Evolutionary conservation across 30 jellyfish, hydroid and myxozoan species (phyloP).

Genomic region (Turritopsis rubra): DNA sequence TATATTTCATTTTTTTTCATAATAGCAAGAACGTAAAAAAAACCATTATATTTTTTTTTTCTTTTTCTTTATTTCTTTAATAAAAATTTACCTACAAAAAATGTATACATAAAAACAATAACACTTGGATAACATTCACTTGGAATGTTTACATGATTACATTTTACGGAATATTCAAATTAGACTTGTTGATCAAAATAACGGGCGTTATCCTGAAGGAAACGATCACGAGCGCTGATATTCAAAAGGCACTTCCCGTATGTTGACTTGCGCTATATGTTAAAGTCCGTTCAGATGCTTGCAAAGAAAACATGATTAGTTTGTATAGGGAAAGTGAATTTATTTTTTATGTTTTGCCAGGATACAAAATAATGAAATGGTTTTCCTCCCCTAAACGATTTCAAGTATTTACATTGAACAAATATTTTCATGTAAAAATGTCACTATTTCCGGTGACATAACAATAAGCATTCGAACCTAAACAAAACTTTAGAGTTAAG

Average conservation of each 20-base stretch:
- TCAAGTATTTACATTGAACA: not conserved
- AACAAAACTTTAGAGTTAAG: too few species aligned
- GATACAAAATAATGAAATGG: not conserved
- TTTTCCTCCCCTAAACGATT: not conserved
- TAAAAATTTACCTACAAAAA: too few species aligned
- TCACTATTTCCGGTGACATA: not conserved
- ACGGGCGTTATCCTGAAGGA: not conserved
- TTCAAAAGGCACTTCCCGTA: not conserved
- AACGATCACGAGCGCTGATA: not conserved
- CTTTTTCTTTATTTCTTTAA: too few species aligned
- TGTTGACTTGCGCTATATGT: not conserved
- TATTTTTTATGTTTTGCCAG: not conserved
- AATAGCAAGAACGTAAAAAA: too few species aligned
- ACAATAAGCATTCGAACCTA: too few species aligned
- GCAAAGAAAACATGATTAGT: not conserved
- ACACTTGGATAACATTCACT: too few species aligned
- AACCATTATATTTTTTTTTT: too few species aligned
- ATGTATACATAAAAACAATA: too few species aligned
- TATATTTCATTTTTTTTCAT: too few species aligned
- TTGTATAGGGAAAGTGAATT: not conserved
- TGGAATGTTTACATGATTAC: too few species aligned
- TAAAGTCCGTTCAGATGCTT: not conserved
- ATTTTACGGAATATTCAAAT: not conserved
- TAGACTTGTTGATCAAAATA: not conserved
- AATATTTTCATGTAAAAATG: not conserved